Evolutionary conservation across 2,888 invertebrate species (phyloP), one percentile per base, ranked within the genome.

Genomic region (Drosophila nr. fundita): DNA sequence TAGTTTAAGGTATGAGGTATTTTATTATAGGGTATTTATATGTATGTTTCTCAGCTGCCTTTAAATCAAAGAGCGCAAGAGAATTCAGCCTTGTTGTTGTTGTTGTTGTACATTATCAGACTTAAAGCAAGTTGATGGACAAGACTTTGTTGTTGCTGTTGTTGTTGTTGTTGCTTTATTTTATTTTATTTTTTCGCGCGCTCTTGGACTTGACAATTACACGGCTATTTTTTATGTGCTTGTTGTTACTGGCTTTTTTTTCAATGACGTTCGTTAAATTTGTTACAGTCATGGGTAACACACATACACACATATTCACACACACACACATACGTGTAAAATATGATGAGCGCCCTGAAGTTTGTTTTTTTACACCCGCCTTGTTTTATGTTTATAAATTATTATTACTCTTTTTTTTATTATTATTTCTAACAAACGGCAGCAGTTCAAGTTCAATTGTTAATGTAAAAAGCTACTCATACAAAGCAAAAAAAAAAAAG

Each of bases 261-360:
- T 89, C 87, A 87, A 89, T 87, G 90, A 89, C 89, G 82, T 87
- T 87, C 73, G 89, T 89, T 90, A 74, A 87, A 90, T 88, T 89
- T 87, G 89, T 87, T 90, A 87, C 89, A 90, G 90, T 90, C 90
- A 85, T 86, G 90, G 90, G 34, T 89, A 88, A 86, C 79, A 90
- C 78, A 78, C 61, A 81, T 42, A 69, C 68, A n/a, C 18, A 52
- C 49, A 64, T 36, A 71, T 7, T 38, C 30, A 45, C 38, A 30
- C 54, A 29, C 40, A 42, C 27, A n/a, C 21, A 58, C 36, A 64
- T 36, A 68, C 15, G 2, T 49, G 49, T 21, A 21, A n/a, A 36
- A 36, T 69, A 76, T 83, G 72, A 80, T 83, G 82, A 54, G 78
- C 72, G 67, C 76, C 86, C 60, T 75, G 80, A 50, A 60, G 38